A percentile compares a stretch with the other conserved stretches of the same genome.
Evolutionary conservation across 2,888 invertebrate species (phyloP).

Genomic region (Ophraella communa): DNA sequence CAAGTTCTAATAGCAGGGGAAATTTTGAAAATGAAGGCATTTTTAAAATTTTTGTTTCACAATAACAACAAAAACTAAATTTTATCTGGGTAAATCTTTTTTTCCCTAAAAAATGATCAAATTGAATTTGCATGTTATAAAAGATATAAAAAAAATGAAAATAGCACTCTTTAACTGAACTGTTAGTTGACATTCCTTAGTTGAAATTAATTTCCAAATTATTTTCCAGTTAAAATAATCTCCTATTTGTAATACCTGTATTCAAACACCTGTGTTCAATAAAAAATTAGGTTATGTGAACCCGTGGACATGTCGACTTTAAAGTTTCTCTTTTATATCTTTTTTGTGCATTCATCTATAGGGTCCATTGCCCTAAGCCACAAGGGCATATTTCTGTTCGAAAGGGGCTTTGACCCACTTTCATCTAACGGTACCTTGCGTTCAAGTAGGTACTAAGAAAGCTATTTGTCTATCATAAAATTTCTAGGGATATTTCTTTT

Average conservation of each 20-base stretch:
- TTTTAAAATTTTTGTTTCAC: no score
- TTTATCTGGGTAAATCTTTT: no score
- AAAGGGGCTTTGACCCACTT: constrained; percentile 32
- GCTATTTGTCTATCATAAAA: constrained; percentile 22
- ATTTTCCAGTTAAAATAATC: no score
- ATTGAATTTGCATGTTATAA: no score
- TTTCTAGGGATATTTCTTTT: constrained; percentile 17
- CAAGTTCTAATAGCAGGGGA: no score
- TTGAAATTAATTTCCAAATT: no score
- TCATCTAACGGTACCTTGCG: constrained; percentile 26
- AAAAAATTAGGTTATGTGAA: background rate
- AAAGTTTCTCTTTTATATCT: background rate
- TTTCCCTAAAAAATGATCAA: no score
- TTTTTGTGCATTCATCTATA: background rate
- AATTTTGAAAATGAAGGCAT: no score
- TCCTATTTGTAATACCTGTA: background rate
- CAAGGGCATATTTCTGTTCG: constrained; percentile 2
- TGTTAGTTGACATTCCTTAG: no score
- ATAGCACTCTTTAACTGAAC: no score
- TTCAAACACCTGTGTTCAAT: background rate
- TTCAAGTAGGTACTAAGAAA: constrained; percentile 18
- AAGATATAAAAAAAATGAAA: no score
- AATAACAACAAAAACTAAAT: no score
- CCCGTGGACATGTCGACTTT: background rate
- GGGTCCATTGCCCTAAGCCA: background rate